Evolutionary conservation across 2,797 vertebrate genomes (phyloP).

Genomic region (Stomatorhinus walkeri): DNA sequence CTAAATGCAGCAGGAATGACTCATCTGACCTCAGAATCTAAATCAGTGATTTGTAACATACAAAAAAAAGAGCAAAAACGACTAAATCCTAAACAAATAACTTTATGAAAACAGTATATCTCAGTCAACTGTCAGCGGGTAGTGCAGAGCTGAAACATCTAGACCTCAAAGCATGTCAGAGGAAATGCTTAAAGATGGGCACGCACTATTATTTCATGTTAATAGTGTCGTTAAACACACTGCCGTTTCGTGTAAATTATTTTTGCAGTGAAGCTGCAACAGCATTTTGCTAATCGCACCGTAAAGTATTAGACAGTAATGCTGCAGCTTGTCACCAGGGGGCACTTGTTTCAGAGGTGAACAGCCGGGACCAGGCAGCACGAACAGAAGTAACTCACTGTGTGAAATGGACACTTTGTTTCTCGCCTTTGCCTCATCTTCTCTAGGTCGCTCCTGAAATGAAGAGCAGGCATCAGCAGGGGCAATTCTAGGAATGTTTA

Average conservation of each 20-base stretch:
- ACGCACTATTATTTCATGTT: background rate
- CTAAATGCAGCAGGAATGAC: background rate
- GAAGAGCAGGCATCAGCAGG: background rate
- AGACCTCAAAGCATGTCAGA: background rate
- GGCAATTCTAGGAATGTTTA: background rate
- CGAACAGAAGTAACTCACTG: constrained; percentile 38
- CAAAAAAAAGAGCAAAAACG: background rate
- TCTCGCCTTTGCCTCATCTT: constrained; percentile 54
- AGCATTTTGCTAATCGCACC: background rate
- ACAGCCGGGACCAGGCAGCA: background rate
- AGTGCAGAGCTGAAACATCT: background rate
- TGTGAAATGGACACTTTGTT: constrained; percentile 57
- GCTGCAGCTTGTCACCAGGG: background rate
- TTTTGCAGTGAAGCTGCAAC: background rate
- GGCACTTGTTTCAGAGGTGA: background rate
- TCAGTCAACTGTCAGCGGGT: background rate
- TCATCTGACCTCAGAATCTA: background rate
- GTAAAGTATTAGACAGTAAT: background rate
- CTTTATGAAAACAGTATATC: background rate
- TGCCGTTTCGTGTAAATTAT: background rate
- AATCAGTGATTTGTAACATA: background rate
- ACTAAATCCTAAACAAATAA: background rate
- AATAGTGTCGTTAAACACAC: background rate
- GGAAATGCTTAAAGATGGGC: background rate
- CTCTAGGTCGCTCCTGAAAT: constrained; percentile 43